Percentiles rank a stretch among this genome's conserved stretches.
phyloP scores from a whole-genome alignment of 1,140 invertebrate genomes.

The Centruroides sculpturatus region DNA sequence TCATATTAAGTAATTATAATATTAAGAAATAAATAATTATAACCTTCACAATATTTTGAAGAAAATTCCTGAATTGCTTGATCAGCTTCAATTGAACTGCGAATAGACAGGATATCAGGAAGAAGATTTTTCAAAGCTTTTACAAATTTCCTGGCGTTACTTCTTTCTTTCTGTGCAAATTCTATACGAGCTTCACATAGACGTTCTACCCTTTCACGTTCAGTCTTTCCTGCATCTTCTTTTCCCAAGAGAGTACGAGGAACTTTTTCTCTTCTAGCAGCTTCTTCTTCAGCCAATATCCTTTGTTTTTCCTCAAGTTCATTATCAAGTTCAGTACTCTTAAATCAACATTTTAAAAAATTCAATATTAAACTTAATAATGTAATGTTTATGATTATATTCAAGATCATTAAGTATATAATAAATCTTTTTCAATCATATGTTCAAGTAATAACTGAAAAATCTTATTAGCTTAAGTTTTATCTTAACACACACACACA shows the following conservation, averaged over 20 bases:
- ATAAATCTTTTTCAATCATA: too few species aligned
- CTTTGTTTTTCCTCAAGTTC: slow-evolving; percentile 14
- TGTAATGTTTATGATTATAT: too few species aligned
- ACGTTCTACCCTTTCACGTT: slow-evolving; percentile 16
- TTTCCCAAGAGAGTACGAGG: slow-evolving; percentile 34
- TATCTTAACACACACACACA: too few species aligned
- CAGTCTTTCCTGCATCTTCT: slow-evolving; percentile 19
- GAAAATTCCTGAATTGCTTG: slow-evolving; percentile 79
- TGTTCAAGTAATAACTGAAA: too few species aligned
- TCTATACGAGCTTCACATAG: slow-evolving; percentile 38
- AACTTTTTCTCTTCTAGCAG: slow-evolving; percentile 41
- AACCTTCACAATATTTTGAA: slow-evolving; percentile 76
- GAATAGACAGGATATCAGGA: slow-evolving; percentile 50
- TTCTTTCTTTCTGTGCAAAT: slow-evolving; percentile 54
- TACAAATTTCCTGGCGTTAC: slow-evolving; percentile 61
- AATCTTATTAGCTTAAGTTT: too few species aligned
- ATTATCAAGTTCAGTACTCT: slow-evolving; percentile 18
- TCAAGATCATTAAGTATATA: too few species aligned
- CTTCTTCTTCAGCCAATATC: background rate
- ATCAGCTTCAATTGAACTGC: slow-evolving; percentile 68
- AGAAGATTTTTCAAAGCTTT: slow-evolving; percentile 50
- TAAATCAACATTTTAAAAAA: background rate
- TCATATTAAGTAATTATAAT: too few species aligned
- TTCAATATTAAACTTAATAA: too few species aligned
- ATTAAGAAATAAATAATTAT: background rate